These are phyloP conservation scores for Dolomedes plantarius DNA, from an alignment of 2,888 invertebrate genomes.

Conservation along the genomic window DNA sequence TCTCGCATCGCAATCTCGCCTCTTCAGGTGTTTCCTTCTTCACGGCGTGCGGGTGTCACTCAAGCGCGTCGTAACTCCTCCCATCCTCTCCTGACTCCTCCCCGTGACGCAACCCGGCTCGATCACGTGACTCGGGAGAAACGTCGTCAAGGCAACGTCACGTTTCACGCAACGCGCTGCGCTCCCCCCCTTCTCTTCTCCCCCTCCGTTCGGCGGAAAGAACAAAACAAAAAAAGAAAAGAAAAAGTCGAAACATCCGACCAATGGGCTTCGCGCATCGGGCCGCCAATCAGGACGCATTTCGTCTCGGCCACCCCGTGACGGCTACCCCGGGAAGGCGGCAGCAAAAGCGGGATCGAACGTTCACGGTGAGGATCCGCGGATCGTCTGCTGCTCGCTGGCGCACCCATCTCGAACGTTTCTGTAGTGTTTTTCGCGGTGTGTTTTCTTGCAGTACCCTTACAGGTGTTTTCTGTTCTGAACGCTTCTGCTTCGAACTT, in stretches of 20 bases:
- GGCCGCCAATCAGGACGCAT: slow-evolving; percentile 51
- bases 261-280: slow-evolving; percentile 46
- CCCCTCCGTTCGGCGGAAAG: slow-evolving; percentile 10
- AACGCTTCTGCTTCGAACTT: neutral
- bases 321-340: slow-evolving; percentile 54
- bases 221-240: slow-evolving; percentile 55
- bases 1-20: slow-evolving; percentile 23
- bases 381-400: slow-evolving; percentile 47
- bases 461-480: neutral
- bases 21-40: slow-evolving; percentile 64
- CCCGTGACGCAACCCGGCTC: slow-evolving; percentile 62
- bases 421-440: neutral
- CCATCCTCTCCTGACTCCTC: slow-evolving; percentile 20
- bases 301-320: slow-evolving; percentile 51
- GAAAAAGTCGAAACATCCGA: slow-evolving; percentile 63
- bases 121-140: slow-evolving; percentile 62
- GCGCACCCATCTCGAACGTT: slow-evolving; percentile 23
- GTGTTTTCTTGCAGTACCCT: no score
- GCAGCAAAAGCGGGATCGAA: slow-evolving; percentile 68
- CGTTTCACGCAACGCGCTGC: slow-evolving; percentile 64
- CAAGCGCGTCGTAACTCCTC: slow-evolving; percentile 52
- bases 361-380: slow-evolving; percentile 61
- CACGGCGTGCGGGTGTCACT: slow-evolving; percentile 57
- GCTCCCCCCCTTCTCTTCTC: slow-evolving; percentile 43
- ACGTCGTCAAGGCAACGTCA: slow-evolving; percentile 69